These are phyloP conservation scores for Lamproptera curius DNA, from an alignment of 2,888 invertebrate species.

Conservation along the genomic window DNA sequence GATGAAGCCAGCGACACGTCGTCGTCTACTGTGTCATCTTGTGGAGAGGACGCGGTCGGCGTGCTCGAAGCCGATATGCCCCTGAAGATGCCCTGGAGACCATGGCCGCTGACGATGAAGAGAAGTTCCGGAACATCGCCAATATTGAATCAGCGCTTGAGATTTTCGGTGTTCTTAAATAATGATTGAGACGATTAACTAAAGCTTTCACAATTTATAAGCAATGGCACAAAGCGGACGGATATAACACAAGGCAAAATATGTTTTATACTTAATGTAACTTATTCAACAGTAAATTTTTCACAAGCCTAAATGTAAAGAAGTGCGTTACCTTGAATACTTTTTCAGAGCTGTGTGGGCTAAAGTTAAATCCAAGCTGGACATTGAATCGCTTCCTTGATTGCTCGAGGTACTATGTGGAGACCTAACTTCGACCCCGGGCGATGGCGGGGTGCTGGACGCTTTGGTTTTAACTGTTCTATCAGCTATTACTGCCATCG, in stretches of 20 bases:
- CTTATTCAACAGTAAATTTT: too few relatives aligned
- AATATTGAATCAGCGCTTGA: slow-evolving; percentile 88
- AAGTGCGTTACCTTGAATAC: slow-evolving; percentile 55
- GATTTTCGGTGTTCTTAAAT: slow-evolving; percentile 79
- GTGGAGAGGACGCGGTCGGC: slow-evolving; percentile 86
- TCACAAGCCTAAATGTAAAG: too few relatives aligned
- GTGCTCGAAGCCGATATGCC: slow-evolving; percentile 83
- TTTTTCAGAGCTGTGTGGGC: slow-evolving; percentile 79
- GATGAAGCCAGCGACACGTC: slow-evolving; percentile 86
- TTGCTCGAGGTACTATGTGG: slow-evolving; percentile 86
- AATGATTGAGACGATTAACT: too few relatives aligned
- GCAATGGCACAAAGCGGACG: too few relatives aligned
- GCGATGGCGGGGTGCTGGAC: slow-evolving; percentile 81
- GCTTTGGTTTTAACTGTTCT: slow-evolving; percentile 61
- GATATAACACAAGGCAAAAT: too few relatives aligned
- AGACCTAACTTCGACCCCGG: slow-evolving; percentile 79
- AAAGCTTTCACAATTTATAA: too few relatives aligned
- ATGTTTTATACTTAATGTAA: too few relatives aligned
- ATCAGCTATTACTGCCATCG: slow-evolving; percentile 66
- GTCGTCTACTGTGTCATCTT: slow-evolving; percentile 84
- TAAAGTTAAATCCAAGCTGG: slow-evolving; percentile 83
- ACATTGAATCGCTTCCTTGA: slow-evolving; percentile 87
- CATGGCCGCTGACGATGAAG: slow-evolving; percentile 81
- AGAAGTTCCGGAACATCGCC: slow-evolving; percentile 87
- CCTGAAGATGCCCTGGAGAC: slow-evolving; percentile 79